Conservation (phyloP, 2,888 invertebrate species). For the Trachelus tabidus region DNA sequence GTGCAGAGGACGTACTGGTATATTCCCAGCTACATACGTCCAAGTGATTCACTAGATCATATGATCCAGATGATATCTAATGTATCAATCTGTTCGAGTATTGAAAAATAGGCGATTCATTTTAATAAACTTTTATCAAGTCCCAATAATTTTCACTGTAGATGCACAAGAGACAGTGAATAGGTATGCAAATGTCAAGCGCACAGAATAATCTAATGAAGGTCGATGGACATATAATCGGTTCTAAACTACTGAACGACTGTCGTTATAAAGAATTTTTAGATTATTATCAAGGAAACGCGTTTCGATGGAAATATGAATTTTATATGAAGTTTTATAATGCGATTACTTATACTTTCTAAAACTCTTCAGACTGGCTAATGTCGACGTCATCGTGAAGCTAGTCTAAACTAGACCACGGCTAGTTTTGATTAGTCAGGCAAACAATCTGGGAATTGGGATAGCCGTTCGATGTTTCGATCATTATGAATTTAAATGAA, state of each 20-base stretch:
- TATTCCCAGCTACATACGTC: constrained; percentile 95
- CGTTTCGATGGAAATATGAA: background rate
- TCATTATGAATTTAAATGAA: background rate
- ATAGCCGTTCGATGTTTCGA: background rate
- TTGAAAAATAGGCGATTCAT: background rate
- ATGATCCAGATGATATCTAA: background rate
- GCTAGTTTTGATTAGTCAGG: background rate
- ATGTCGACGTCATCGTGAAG: background rate
- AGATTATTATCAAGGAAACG: background rate
- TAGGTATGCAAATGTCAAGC: background rate
- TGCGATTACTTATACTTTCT: background rate
- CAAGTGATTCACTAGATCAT: constrained; percentile 74
- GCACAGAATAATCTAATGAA: background rate
- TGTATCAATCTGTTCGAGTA: background rate
- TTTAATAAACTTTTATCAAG: background rate
- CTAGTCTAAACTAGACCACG: background rate
- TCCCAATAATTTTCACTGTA: background rate
- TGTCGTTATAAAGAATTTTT: background rate
- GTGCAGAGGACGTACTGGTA: constrained; percentile 85
- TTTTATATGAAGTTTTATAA: background rate
- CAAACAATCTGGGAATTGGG: background rate
- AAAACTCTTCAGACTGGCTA: background rate
- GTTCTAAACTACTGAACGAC: background rate
- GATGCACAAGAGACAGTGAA: background rate
- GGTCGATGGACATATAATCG: background rate